Percentiles rank a stretch among this genome's conserved stretches.
Evolutionary conservation across 2,113 vertebrate genomes (phyloP).

Genomic region (Physeter macrocephalus): DNA sequence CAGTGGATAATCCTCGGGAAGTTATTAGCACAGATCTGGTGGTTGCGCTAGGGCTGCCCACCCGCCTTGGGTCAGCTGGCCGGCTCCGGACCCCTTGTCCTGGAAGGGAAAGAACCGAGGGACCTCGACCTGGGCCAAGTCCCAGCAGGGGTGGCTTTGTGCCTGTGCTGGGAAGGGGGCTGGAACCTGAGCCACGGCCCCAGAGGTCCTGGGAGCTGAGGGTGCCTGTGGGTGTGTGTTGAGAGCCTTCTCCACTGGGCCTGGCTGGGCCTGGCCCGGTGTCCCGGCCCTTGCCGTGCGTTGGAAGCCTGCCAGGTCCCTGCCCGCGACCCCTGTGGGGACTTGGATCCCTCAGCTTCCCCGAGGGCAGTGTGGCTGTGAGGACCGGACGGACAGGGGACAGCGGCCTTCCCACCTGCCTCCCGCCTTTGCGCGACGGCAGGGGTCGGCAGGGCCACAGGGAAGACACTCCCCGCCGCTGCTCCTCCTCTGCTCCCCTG

Average conservation of each 20-base stretch:
- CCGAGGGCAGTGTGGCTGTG: not conserved
- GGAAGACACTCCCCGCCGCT: not conserved
- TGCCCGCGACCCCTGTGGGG: not conserved
- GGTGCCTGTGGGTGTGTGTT: not conserved
- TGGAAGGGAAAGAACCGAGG: not conserved
- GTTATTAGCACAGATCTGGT: not conserved
- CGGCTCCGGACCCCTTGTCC: not conserved
- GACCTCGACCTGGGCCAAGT: no score
- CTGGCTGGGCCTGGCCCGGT: not conserved
- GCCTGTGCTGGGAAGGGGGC: not conserved
- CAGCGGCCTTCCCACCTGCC: not conserved
- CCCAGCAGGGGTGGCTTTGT: not conserved
- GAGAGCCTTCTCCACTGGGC: not conserved
- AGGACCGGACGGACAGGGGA: no score
- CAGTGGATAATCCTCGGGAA: not conserved
- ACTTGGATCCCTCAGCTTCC: not conserved
- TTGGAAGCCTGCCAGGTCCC: not conserved
- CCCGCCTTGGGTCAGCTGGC: not conserved
- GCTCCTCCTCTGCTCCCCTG: not conserved
- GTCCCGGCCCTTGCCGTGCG: not conserved
- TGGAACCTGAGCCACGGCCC: not conserved
- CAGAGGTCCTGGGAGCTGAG: not conserved
- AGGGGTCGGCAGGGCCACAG: no score
- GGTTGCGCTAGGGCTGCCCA: not conserved
- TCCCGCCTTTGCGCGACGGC: not conserved